Base-by-base conservation (phyloP, 2,888 invertebrate species). In the Plagodis dolabraria region DNA sequence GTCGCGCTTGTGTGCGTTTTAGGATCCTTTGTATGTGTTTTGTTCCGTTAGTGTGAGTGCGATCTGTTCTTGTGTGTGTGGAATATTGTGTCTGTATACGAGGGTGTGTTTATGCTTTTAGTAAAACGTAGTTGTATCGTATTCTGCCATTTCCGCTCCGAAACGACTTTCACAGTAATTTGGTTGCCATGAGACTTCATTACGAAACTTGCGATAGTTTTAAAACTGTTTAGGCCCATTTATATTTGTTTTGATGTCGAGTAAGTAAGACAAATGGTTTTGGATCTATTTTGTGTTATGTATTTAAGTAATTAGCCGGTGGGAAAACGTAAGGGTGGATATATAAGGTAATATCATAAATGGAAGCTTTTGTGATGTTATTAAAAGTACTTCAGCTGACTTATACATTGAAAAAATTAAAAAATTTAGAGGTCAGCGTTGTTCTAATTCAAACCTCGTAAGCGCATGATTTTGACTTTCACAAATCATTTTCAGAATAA, bases 151-250 rank as follows among this genome's bases (percentile, higher is more conserved):
- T 67, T 69, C 64, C 64, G 49, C 57, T 54, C 40, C 49, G 50
- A 68, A 70, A 69, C 60, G 59, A 57, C 42, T 58, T 59, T 52
- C 47, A 38, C 33, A 63, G 58, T 63, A 66, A 67, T 69, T 67
- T 72, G 38, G 54, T 46, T 63, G 34, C 12, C 33, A 53, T 58
- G 33, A 42, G 10, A 59, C 44, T 64, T 70, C 64, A 61, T 55
- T 10, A 9, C 9, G 10, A 36, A 43, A 49, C 60, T 47, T 5
- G 0, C 44, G 47, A 60, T 53, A 64, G 69, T 64, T 71, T 64
- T 47, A 55, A 57, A 61, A 64, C 58, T 45, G 59, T 63, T 63
- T 67, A 55, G 47, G 54, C 49, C 33, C 9, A 53, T 55, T 65
- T 48, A 50, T 40, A 8, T 49, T 52, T 52, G 62, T 64, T 54